Evolutionary conservation across 2,888 invertebrate genomes (phyloP).

Genomic region (Macaria liturata): DNA sequence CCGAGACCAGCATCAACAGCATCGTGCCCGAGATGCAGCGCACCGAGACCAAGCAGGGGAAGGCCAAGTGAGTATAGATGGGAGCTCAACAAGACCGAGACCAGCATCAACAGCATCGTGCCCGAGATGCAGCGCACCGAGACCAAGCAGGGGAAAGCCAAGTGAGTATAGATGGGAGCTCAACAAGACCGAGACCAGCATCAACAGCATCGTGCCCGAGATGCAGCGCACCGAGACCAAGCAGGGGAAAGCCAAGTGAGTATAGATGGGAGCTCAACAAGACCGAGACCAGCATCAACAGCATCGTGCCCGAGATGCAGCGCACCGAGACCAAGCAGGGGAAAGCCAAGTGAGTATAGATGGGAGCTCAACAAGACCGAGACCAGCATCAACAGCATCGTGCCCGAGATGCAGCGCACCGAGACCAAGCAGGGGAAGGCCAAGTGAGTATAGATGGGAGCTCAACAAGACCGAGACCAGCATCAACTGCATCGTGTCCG

Average conservation of each 20-base stretch:
- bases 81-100: slow-evolving; percentile 88
- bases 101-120: slow-evolving; percentile 93
- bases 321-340: slow-evolving; percentile 98
- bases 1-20: slow-evolving; percentile 92
- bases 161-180: slow-evolving; percentile 84
- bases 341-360: slow-evolving; percentile 91
- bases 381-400: slow-evolving; percentile 92
- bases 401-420: slow-evolving; percentile 98
- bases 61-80: slow-evolving; percentile 89
- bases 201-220: slow-evolving; percentile 95
- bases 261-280: slow-evolving; percentile 79
- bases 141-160: slow-evolving; percentile 98
- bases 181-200: slow-evolving; percentile 90
- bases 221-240: slow-evolving; percentile 99
- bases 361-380: slow-evolving; percentile 87
- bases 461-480: slow-evolving; percentile 91
- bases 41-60: slow-evolving; percentile 98
- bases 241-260: slow-evolving; percentile 97
- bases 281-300: slow-evolving; percentile 92
- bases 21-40: slow-evolving; percentile 98
- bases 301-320: slow-evolving; percentile 98
- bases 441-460: slow-evolving; percentile 83
- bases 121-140: slow-evolving; percentile 99
- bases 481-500: slow-evolving; percentile 95
- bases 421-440: slow-evolving; percentile 99